Conservation (phyloP, 2,797 vertebrate genomes). For the Crocodylus rhombifer region DNA sequence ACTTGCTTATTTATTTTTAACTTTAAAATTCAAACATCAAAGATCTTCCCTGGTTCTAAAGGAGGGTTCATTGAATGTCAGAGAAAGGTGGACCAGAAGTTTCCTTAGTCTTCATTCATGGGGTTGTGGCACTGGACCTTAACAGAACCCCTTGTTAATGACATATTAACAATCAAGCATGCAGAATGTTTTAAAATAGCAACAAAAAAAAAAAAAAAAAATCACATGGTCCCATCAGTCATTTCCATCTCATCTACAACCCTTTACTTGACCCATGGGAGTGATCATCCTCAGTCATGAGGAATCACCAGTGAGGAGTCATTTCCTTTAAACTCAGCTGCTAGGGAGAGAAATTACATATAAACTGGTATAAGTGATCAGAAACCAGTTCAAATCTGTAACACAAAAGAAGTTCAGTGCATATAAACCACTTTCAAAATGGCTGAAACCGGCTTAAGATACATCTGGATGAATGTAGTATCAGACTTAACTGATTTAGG, state of each 20-base stretch:
- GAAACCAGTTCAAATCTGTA: too few species aligned
- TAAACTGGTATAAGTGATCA: too few species aligned
- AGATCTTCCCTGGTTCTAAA: rapidly evolving
- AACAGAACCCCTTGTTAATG: neutral
- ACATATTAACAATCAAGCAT: rapidly evolving
- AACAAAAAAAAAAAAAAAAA: neutral
- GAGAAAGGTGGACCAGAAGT: neutral
- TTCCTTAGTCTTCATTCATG: neutral
- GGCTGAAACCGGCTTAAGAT: too few species aligned
- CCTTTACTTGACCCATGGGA: too few species aligned
- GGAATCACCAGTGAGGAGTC: too few species aligned
- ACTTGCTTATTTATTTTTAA: neutral
- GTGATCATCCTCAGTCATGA: too few species aligned
- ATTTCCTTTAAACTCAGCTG: too few species aligned
- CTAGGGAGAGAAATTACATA: too few species aligned
- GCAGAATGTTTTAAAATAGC: neutral
- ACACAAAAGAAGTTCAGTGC: too few species aligned
- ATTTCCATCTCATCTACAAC: neutral
- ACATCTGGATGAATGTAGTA: too few species aligned
- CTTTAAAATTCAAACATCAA: neutral
- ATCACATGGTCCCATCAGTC: rapidly evolving
- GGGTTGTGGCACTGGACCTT: neutral
- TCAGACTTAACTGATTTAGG: too few species aligned
- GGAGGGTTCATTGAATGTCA: neutral
- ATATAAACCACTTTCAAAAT: too few species aligned